Base-by-base conservation (phyloP, 2,113 vertebrate species). In the Chunga burmeisteri region DNA sequence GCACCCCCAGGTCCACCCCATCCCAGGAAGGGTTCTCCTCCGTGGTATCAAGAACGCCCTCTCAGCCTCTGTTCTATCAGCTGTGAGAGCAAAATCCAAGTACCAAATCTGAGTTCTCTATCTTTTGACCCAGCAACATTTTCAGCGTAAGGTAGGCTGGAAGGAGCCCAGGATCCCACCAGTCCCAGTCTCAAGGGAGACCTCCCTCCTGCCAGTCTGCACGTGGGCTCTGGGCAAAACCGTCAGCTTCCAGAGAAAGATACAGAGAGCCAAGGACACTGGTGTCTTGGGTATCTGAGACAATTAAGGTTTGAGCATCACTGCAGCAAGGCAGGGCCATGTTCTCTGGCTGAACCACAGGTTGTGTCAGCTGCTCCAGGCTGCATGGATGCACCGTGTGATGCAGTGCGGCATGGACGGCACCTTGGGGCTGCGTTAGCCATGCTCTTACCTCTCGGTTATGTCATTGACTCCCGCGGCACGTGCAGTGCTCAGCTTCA, bases 331-430 rank as follows among this genome's bases (percentile, higher is more conserved):
- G 32, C 23, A 7, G 55, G 34, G 27, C 65, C 47, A 2, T 2
- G 18, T 2, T 25, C 44, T 16, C 27, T 13, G 26, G 17, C 17
- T 8, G 32, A 1, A 34, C 32, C 8, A 32, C 27, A 25, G 19
- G 77, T 17, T 20, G 58, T 10, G 47, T 20, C 56, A 38, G 34
- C 65, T 4, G 1, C 63, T 15, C 6, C 3, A 15, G 47, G 23
- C 46, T 29, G 18, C 29, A 3, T 0, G 29, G n/a, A 7, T 7
- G 26, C 8, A 3, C 12, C 3, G 8, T 11, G 10, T 7, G 14
- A 20, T 2, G 29, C n/a, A 40, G n/a, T 3, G 1, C 13, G 6
- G 61, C 61, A 6, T 2, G 8, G 47, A 4, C 11, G 2, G 38
- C 32, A 13, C 16, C 6, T 1, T 13, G 52, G 42, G 56, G 56